A percentile compares a stretch with the other conserved stretches of the same genome.
Conservation (phyloP, 2,888 invertebrate genomes). For the Trichopoda pennipes region DNA sequence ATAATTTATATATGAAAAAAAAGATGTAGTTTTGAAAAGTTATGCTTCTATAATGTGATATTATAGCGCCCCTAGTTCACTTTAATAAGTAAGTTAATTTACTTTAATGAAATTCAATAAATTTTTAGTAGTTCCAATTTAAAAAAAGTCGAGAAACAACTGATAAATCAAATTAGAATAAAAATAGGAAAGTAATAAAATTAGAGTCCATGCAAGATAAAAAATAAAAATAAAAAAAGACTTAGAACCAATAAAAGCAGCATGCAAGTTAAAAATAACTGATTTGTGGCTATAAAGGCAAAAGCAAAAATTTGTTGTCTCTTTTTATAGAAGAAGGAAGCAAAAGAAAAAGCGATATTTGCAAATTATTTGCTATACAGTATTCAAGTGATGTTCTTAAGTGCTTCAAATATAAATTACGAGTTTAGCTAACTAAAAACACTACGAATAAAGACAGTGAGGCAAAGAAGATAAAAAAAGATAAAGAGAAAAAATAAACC, state of each 20-base stretch:
- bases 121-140: too few species aligned
- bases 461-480: conserved; percentile 27
- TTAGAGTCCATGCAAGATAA: conserved; percentile 24
- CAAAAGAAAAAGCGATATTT: conserved; percentile 8
- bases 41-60: too few species aligned
- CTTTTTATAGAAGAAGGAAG: conserved; percentile 2
- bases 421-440: conserved; percentile 8
- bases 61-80: too few species aligned
- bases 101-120: too few species aligned
- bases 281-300: not conserved
- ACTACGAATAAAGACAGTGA: conserved; percentile 40
- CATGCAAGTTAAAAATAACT: conserved; percentile 26
- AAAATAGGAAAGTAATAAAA: not conserved
- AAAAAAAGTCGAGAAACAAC: too few species aligned
- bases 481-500: conserved; percentile 17
- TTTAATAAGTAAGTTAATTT: too few species aligned
- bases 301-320: conserved; percentile 6
- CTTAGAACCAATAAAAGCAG: not conserved
- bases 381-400: conserved; percentile 55
- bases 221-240: not conserved
- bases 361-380: conserved; percentile 59
- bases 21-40: too few species aligned
- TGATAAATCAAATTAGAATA: too few species aligned
- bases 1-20: too few species aligned
- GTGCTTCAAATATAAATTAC: conserved; percentile 42